phyloP scores from a whole-genome alignment of 2,888 invertebrate species.

The Drosophila anceps region DNA sequence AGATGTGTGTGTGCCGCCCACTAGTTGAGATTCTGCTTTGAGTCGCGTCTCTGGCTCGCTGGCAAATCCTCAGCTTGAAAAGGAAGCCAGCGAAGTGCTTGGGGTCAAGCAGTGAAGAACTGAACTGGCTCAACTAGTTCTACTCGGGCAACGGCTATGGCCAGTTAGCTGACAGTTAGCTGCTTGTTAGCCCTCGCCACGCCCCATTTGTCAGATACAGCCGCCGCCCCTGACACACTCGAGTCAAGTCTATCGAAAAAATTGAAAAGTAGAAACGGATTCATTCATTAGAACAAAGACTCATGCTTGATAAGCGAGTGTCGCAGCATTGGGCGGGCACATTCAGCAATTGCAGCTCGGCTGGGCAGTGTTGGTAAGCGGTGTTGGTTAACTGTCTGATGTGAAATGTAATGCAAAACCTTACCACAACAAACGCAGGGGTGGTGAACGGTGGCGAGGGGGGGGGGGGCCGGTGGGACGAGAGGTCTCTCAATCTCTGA shows the following conservation, averaged over 20 bases:
- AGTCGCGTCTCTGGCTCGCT: constrained; percentile 52
- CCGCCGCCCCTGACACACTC: constrained; percentile 30
- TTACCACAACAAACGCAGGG: constrained; percentile 54
- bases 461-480: not conserved
- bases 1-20: constrained; percentile 10
- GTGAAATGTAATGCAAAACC: constrained; percentile 77
- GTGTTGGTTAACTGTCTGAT: constrained; percentile 2
- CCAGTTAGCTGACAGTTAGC: constrained; percentile 10
- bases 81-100: constrained; percentile 70
- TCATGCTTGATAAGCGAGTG: constrained; percentile 68
- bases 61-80: constrained; percentile 63
- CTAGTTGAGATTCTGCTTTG: constrained; percentile 22
- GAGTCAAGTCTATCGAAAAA: constrained; percentile 37
- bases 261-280: constrained; percentile 15
- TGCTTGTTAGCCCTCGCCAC: constrained; percentile 34
- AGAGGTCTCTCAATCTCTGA: constrained; percentile 7
- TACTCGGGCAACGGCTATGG: constrained; percentile 14
- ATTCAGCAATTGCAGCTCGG: constrained; percentile 53
- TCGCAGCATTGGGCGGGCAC: constrained; percentile 27
- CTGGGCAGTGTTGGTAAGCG: constrained; percentile 73
- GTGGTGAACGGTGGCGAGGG: not conserved
- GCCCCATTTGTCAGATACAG: constrained; percentile 41
- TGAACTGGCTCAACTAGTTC: constrained; percentile 14
- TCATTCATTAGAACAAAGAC: constrained; percentile 45
- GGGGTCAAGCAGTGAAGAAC: constrained; percentile 11